Conservation (phyloP, 2,888 invertebrate genomes). For the Ophion ventricosus region DNA sequence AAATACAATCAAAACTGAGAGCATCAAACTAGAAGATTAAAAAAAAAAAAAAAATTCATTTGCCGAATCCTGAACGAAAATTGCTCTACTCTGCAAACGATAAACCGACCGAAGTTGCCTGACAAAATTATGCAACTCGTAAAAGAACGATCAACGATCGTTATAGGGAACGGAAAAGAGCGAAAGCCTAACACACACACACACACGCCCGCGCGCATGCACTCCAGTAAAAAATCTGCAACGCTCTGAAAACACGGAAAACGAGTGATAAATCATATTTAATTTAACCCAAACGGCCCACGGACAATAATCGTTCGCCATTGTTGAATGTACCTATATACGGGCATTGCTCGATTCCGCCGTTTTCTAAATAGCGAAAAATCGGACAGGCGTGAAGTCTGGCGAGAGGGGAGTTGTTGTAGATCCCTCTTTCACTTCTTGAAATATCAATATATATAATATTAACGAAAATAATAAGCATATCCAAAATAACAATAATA, state of each 20-base stretch:
- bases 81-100: not conserved
- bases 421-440: constrained; percentile 30
- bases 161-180: not conserved
- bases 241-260: constrained; percentile 54
- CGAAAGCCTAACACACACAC: constrained; percentile 35
- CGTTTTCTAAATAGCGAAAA: constrained; percentile 63
- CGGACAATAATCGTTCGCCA: constrained; percentile 33
- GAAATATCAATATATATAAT: constrained; percentile 23
- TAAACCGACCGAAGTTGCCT: not conserved
- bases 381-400: constrained; percentile 53
- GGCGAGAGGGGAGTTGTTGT: constrained; percentile 14
- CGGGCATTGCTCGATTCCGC: constrained; percentile 51
- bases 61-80: not conserved
- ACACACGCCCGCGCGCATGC: not conserved
- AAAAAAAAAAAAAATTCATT: not conserved
- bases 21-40: no score
- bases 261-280: constrained; percentile 18
- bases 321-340: constrained; percentile 50
- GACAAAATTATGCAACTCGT: constrained; percentile 1
- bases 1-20: not conserved
- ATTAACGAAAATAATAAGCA: not conserved
- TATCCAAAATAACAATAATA: constrained; percentile 2
- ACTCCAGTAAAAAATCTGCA: constrained; percentile 43
- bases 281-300: constrained; percentile 27
- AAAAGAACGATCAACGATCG: not conserved